These are phyloP conservation scores for Chrysolina oricalcia DNA, from an alignment of 2,888 invertebrate genomes.

Conservation along the genomic window DNA sequence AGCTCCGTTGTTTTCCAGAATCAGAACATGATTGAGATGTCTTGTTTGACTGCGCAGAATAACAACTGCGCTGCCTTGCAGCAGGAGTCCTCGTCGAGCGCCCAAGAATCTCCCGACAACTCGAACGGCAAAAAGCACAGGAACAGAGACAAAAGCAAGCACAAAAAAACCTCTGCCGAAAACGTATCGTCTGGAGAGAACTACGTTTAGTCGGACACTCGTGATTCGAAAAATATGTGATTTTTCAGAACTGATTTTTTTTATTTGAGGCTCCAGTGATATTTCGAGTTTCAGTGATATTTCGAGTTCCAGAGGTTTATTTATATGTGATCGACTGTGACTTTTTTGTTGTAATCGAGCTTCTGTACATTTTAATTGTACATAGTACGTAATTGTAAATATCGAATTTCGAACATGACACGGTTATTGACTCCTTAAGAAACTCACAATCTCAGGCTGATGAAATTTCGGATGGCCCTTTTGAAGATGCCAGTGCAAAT, in stretches of 20 bases:
- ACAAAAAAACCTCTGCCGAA: constrained; percentile 48
- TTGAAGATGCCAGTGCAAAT: background rate
- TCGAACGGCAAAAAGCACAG: constrained; percentile 53
- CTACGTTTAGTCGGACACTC: constrained; percentile 52
- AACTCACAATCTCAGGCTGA: background rate
- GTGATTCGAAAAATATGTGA: constrained; percentile 37
- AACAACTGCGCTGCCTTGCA: constrained; percentile 72
- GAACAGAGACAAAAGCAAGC: constrained; percentile 52
- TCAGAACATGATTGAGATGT: constrained; percentile 79
- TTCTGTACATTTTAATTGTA: constrained; percentile 43
- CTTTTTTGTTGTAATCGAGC: constrained; percentile 35
- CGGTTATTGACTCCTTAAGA: constrained; percentile 21
- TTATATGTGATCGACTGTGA: constrained; percentile 39
- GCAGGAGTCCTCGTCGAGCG: constrained; percentile 45
- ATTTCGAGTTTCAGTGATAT: constrained; percentile 39
- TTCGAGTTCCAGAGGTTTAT: constrained; percentile 36
- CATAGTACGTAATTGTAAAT: constrained; percentile 38
- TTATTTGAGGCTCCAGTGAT: background rate
- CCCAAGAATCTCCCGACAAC: constrained; percentile 49
- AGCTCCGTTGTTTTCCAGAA: constrained; percentile 73
- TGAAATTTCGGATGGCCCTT: background rate
- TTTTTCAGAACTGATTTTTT: constrained; percentile 35
- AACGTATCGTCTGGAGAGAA: constrained; percentile 55
- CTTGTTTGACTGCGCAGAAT: constrained; percentile 78
- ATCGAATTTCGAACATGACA: constrained; percentile 34